Conservation (phyloP, 1,140 invertebrate genomes). For the Pentalonia nigronervosa region DNA sequence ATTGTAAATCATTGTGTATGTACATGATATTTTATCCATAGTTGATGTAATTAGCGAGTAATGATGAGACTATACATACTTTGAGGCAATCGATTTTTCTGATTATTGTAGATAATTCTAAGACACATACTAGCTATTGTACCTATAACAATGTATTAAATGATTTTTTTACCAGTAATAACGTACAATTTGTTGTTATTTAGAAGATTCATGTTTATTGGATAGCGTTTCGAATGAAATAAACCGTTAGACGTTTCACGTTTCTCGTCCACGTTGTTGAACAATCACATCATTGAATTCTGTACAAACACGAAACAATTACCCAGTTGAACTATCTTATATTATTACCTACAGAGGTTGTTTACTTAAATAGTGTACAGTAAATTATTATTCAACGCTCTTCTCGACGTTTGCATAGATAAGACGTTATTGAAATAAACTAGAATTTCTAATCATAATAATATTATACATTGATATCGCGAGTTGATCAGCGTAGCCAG, state of each 20-base stretch:
- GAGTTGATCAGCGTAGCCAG: not conserved
- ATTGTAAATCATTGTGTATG: not conserved
- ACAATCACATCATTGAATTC: not conserved
- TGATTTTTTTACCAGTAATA: not conserved
- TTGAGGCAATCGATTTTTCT: not conserved
- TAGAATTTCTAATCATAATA: conserved; percentile 11
- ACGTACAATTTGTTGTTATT: not conserved
- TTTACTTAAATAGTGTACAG: not conserved
- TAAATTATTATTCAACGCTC: not conserved
- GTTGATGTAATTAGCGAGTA: not conserved
- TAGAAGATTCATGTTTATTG: too few relatives aligned
- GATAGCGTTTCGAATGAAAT: not conserved
- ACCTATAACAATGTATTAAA: not conserved
- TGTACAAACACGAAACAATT: not conserved
- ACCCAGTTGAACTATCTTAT: not conserved
- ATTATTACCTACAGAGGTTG: not conserved
- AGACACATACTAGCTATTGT: not conserved
- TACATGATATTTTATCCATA: not conserved
- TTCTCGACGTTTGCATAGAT: not conserved
- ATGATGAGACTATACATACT: too few relatives aligned
- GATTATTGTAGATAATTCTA: not conserved
- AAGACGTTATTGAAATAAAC: not conserved
- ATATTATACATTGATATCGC: not conserved
- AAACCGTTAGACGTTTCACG: not conserved
- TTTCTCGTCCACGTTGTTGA: not conserved